These are phyloP conservation scores for Alces alces DNA, from an alignment of 2,113 vertebrate genomes.

Conservation along the genomic window DNA sequence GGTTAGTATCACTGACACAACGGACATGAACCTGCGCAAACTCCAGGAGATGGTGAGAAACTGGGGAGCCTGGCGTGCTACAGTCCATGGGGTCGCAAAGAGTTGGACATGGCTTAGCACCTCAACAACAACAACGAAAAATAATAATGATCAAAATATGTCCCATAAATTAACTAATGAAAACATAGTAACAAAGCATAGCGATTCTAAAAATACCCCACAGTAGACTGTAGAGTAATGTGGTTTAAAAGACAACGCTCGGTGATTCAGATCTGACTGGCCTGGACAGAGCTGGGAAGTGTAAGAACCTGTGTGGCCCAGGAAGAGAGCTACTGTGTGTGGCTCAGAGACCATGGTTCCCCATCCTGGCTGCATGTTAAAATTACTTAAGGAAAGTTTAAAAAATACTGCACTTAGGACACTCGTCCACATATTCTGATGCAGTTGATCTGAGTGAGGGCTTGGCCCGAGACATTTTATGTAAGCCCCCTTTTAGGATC, in stretches of 20 bases:
- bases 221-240: not conserved
- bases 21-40: not conserved
- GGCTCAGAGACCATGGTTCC: not conserved
- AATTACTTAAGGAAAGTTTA: not conserved
- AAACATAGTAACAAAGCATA: not conserved
- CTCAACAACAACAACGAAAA: not conserved
- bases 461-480: not conserved
- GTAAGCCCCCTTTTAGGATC: not conserved
- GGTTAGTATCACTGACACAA: not conserved
- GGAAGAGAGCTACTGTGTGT: not conserved
- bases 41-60: not conserved
- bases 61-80: not conserved
- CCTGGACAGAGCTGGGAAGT: not conserved
- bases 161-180: not conserved
- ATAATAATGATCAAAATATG: not conserved
- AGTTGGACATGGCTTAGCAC: not conserved
- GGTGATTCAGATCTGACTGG: not conserved
- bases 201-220: not conserved
- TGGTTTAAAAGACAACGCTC: not conserved
- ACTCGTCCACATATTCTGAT: not conserved
- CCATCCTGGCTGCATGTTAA: not conserved
- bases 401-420: not conserved
- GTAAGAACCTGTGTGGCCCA: not conserved
- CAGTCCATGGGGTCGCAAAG: not conserved
- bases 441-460: not conserved